Conservation (phyloP, 35 echinoderm and acorn worm species). For the Anneissia japonica region DNA sequence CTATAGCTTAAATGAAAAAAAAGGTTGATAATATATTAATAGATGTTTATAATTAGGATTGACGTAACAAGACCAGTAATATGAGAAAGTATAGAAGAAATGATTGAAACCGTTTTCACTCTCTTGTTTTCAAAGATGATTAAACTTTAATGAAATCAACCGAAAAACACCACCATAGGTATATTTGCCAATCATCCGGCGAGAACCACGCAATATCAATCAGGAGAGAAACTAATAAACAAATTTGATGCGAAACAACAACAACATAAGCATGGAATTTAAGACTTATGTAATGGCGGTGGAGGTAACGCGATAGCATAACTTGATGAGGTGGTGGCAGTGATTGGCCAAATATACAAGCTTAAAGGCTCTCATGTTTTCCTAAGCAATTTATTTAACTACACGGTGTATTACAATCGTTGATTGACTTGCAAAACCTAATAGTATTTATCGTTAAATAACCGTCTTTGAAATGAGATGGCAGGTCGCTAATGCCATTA, state of each 20-base stretch:
- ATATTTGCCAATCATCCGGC: not conserved
- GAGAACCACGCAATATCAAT: not conserved
- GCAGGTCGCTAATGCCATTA: not conserved
- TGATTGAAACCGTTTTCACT: not conserved
- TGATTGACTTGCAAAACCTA: not conserved
- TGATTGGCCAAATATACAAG: not conserved
- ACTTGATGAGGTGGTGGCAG: not conserved
- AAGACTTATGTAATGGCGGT: not conserved
- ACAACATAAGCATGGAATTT: not conserved
- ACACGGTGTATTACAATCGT: not conserved
- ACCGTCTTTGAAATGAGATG: not conserved
- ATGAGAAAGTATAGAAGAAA: not conserved
- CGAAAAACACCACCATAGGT: not conserved
- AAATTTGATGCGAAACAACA: not conserved
- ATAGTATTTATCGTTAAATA: slow-evolving; percentile 2
- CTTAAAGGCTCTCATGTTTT: not conserved
- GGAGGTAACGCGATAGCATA: not conserved
- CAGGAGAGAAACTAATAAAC: not conserved
- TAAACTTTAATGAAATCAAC: not conserved
- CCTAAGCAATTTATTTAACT: not conserved
- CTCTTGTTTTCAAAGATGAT: not conserved
- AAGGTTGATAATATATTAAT: not conserved
- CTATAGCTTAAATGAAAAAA: too few relatives aligned
- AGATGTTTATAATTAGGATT: not conserved
- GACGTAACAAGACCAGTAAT: too few relatives aligned